These are phyloP conservation scores for Drosophila paramelanica DNA, from an alignment of 2,888 invertebrate genomes.

Conservation along the genomic window DNA sequence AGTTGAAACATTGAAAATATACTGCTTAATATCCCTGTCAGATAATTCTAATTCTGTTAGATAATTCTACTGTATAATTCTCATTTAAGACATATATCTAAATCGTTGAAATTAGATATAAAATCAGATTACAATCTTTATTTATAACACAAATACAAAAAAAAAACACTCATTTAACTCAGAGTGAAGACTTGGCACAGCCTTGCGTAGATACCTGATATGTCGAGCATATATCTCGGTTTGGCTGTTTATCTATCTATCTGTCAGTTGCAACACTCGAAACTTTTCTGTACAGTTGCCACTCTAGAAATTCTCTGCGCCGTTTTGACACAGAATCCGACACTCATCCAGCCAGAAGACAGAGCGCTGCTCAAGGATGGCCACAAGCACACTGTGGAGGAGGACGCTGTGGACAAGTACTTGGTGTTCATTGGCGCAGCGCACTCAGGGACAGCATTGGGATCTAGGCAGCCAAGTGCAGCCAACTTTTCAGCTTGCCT, in stretches of 20 bases:
- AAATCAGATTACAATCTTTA: not conserved
- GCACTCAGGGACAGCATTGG: constrained; percentile 16
- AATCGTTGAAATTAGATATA: no score
- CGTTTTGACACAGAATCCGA: constrained; percentile 72
- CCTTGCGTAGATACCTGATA: constrained; percentile 37
- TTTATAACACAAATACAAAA: not conserved
- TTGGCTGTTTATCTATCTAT: constrained; percentile 51
- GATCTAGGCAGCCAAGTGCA: constrained; percentile 52
- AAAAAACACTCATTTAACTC: not conserved
- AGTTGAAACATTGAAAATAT: no score
- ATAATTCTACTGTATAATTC: no score
- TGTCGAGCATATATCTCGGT: constrained; percentile 55
- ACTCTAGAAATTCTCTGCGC: constrained; percentile 66
- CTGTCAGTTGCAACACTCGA: constrained; percentile 61
- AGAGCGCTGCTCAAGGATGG: constrained; percentile 1
- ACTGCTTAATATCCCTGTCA: no score
- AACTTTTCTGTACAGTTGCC: constrained; percentile 56
- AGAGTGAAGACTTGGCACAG: constrained; percentile 12
- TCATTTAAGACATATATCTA: no score
- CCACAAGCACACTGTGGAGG: not conserved
- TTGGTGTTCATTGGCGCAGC: constrained; percentile 59
- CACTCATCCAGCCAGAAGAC: constrained; percentile 35
- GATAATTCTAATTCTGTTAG: no score
- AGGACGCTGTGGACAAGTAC: constrained; percentile 46
- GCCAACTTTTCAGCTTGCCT: constrained; percentile 67